Percentiles rank a stretch among this genome's conserved stretches.
Conservation (phyloP, 2,888 invertebrate genomes). For the Nemoura dubitans region DNA sequence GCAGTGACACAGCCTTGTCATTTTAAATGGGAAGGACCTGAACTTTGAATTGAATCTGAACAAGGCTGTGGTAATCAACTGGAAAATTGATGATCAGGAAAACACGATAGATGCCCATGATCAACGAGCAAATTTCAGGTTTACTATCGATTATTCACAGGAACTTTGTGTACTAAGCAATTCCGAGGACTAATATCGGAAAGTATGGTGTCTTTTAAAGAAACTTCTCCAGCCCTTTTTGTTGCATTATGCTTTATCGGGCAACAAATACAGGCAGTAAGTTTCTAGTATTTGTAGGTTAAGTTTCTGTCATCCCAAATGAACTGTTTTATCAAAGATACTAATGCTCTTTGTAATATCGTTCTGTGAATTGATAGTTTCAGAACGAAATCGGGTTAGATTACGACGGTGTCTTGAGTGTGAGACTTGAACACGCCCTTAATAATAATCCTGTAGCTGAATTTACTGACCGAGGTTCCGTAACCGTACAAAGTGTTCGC, state of each 20-base stretch:
- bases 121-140: too few species aligned
- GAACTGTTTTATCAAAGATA: background rate
- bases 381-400: slow-evolving; percentile 68
- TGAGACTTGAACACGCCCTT: slow-evolving; percentile 75
- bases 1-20: too few species aligned
- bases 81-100: too few species aligned
- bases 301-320: background rate
- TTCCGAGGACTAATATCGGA: too few species aligned
- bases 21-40: too few species aligned
- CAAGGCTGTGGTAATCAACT: too few species aligned
- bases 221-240: background rate
- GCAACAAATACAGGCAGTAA: background rate
- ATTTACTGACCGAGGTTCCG: slow-evolving; percentile 74
- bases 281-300: background rate
- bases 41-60: too few species aligned
- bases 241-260: background rate
- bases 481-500: slow-evolving; percentile 75
- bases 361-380: slow-evolving; percentile 51
- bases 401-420: slow-evolving; percentile 77
- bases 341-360: slow-evolving; percentile 40
- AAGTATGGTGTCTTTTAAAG: background rate
- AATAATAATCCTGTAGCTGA: slow-evolving; percentile 63
- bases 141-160: too few species aligned
- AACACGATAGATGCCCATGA: too few species aligned
- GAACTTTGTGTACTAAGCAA: too few species aligned